Base-by-base conservation (phyloP, 2,888 invertebrate genomes). In the Chymomyza fuscimana region DNA sequence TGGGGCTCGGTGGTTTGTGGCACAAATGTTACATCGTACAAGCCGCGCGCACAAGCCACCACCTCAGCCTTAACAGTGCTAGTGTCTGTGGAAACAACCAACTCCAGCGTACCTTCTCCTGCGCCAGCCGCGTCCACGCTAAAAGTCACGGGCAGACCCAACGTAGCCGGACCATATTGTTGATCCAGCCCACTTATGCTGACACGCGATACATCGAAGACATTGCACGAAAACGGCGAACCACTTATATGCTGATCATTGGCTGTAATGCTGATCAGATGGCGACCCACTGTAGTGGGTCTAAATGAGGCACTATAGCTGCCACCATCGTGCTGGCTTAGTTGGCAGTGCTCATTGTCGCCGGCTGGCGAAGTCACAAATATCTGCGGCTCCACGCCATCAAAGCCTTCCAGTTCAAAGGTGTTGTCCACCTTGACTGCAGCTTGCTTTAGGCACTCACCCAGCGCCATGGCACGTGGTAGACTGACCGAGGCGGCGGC, bases 111-210 rank as follows among this genome's bases (percentile, higher is more conserved):
- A 1, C 98, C 98, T 91, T 98, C 97, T 0, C 98, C 98, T 2
- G 98, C 98, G 86, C 97, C 96, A 0, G 97, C 97, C 1, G 98
- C 98, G 92, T 98, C 98, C 50, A 98, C 98, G 80, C 96, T 96
- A 90, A 97, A 97, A 0, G 97, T 97, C 0, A 97, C 96, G 0
- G 97, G 96, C 85, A 96, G 95, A 5, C 97, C 97, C 10, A 97
- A 93, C 0, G 90, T 90, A 1, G 91, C 90, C 0, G 92, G 92
- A 0, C 92, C 92, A 36, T 91, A 90, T 46, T 90, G 90, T 64
- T 92, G 92, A 91, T 95, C 95, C 40, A 95, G 88, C 1, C 95
- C 95, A 19, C 94, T 94, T 32, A 95, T 95, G 46, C 94, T 92
- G 15, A 96, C 97, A 76, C 96, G 94, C 1, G 95, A 94, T 0